Percentiles rank a stretch among this genome's conserved stretches.
phyloP scores from a whole-genome alignment of 2,113 vertebrate genomes.

The Hemibagrus wyckioides region DNA sequence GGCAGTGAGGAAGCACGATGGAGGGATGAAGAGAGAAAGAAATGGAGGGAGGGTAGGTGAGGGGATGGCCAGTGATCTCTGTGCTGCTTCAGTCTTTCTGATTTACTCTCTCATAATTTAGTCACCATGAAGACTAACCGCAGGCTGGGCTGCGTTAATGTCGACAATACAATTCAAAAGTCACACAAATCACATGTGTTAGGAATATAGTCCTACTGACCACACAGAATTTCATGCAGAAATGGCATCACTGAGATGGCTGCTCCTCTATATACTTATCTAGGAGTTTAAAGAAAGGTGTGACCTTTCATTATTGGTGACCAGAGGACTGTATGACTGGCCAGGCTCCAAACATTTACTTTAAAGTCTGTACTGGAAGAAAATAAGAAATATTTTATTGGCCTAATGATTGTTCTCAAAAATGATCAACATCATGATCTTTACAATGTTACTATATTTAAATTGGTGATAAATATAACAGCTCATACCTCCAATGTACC shows the following conservation, averaged over 20 bases:
- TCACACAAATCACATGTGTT: conserved; percentile 46
- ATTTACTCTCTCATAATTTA: conserved; percentile 49
- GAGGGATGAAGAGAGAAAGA: conserved; percentile 21
- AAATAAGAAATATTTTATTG: not conserved
- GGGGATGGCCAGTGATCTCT: conserved; percentile 21
- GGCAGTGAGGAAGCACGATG: not conserved
- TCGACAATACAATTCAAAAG: conserved; percentile 18
- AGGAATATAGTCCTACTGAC: conserved; percentile 17
- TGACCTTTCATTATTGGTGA: conserved; percentile 11
- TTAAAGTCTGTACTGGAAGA: not conserved
- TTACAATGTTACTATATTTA: not conserved
- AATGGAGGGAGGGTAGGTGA: conserved; percentile 18
- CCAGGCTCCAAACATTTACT: not conserved
- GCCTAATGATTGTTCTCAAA: not conserved
- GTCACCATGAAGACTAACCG: conserved; percentile 29
- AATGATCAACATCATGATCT: not conserved
- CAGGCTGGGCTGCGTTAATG: conserved; percentile 17
- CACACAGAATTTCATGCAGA: conserved; percentile 23
- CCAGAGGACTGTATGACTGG: not conserved
- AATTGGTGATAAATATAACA: not conserved
- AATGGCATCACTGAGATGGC: conserved; percentile 13
- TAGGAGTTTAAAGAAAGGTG: conserved; percentile 8
- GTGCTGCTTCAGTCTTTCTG: conserved; percentile 28
- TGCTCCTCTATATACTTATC: conserved; percentile 18
- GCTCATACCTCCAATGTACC: not conserved